Evolutionary conservation across 2,113 vertebrate genomes (phyloP).

Genomic region (Gopherus evgoodei): DNA sequence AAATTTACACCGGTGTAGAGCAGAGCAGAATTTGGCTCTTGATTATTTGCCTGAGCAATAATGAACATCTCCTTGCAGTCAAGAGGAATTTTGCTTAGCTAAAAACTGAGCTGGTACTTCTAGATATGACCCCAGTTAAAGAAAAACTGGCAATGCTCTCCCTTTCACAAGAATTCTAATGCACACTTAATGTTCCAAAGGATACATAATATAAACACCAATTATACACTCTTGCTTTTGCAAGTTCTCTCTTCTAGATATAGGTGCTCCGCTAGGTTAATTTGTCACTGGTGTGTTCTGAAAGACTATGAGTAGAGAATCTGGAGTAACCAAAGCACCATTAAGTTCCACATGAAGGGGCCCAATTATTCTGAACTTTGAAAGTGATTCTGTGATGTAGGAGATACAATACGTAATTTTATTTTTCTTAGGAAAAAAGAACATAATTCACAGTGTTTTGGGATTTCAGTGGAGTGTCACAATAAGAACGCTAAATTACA

Average conservation of each 20-base stretch:
- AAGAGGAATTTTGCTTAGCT: neutral
- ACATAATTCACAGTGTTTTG: neutral
- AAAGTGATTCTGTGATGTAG: slow-evolving; percentile 2
- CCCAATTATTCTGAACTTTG: neutral
- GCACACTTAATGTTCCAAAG: neutral
- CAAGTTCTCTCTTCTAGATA: neutral
- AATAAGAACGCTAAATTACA: neutral
- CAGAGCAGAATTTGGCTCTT: neutral
- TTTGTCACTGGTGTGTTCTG: neutral
- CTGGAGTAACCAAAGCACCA: neutral
- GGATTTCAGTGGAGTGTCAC: slow-evolving; percentile 1
- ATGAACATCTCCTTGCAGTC: neutral
- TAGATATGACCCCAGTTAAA: neutral
- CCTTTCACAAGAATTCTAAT: neutral
- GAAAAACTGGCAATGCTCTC: neutral
- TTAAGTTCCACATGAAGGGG: neutral
- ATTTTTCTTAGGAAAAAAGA: neutral
- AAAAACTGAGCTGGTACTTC: neutral
- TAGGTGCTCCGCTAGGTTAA: neutral
- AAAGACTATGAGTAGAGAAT: neutral
- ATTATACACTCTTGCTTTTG: neutral
- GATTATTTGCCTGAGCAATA: neutral
- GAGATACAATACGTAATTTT: neutral
- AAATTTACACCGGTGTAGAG: neutral
- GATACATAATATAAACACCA: neutral